Evolutionary conservation across 35 echinoderm and acorn worm species (phyloP).

Genomic region (Stichopus chloronotus): DNA sequence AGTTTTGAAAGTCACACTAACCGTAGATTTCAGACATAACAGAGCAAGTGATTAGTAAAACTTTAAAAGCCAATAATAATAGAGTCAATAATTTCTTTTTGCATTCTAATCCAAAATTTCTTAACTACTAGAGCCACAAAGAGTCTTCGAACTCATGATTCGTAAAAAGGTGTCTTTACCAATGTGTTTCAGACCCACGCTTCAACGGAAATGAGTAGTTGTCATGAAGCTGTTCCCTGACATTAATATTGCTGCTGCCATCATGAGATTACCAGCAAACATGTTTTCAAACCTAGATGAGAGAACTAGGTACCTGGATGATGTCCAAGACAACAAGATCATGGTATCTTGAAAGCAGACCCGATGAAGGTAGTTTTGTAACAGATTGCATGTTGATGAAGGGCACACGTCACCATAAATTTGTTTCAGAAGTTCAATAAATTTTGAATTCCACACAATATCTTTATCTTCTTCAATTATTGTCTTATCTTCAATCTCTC

Average conservation of each 20-base stretch:
- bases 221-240: slow-evolving; percentile 44
- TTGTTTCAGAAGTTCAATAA: slow-evolving; percentile 21
- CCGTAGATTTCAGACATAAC: too few species aligned
- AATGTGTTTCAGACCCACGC: slow-evolving; percentile 12
- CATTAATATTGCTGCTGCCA: slow-evolving; percentile 34
- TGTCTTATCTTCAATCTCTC: not conserved
- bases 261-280: slow-evolving; percentile 47
- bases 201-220: not conserved
- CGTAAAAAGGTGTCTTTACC: not conserved
- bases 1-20: too few species aligned
- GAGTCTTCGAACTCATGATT: slow-evolving; percentile 8
- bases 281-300: slow-evolving; percentile 41
- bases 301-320: slow-evolving; percentile 15
- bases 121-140: slow-evolving; percentile 43
- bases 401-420: not conserved
- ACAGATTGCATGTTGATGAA: not conserved
- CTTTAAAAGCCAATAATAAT: too few species aligned
- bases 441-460: not conserved
- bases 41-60: too few species aligned
- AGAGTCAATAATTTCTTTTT: too few species aligned
- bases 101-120: slow-evolving; percentile 7
- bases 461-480: slow-evolving; percentile 24
- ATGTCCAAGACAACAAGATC: slow-evolving; percentile 20
- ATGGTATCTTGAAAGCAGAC: not conserved
- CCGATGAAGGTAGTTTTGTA: not conserved